Evolutionary conservation across 2,888 invertebrate genomes (phyloP).

Genomic region (Crioceris asparagi): DNA sequence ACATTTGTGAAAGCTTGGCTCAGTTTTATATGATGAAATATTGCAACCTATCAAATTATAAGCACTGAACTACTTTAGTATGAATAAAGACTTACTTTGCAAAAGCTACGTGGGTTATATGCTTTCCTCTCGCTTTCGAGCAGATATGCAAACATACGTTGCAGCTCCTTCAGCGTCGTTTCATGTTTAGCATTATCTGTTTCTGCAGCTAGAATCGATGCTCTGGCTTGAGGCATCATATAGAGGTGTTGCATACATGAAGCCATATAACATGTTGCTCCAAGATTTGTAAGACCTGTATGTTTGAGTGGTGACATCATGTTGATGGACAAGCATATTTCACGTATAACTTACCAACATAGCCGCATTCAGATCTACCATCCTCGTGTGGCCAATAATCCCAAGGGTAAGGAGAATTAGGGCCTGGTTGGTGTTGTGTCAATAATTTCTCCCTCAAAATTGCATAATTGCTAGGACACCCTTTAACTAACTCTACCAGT

Average conservation of each 20-base stretch:
- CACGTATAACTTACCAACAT: constrained; percentile 49
- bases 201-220: constrained; percentile 69
- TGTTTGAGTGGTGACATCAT: too few species aligned
- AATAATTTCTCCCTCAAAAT: constrained; percentile 73
- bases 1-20: too few species aligned
- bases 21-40: too few species aligned
- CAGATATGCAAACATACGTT: constrained; percentile 91
- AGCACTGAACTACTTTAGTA: too few species aligned
- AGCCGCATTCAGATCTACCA: constrained; percentile 86
- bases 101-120: constrained; percentile 66
- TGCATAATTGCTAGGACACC: constrained; percentile 76
- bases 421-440: constrained; percentile 75
- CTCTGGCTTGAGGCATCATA: constrained; percentile 91
- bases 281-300: constrained; percentile 78
- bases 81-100: too few species aligned
- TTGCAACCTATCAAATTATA: too few species aligned
- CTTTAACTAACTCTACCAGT: constrained; percentile 76
- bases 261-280: constrained; percentile 96
- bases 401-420: constrained; percentile 84
- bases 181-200: constrained; percentile 66
- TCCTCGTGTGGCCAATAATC: constrained; percentile 98
- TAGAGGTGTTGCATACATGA: constrained; percentile 95
- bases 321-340: too few species aligned
- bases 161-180: constrained; percentile 73
- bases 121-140: constrained; percentile 91